Evolutionary conservation across 2,797 vertebrate genomes (phyloP).

Genomic region (Siniperca scherzeri): DNA sequence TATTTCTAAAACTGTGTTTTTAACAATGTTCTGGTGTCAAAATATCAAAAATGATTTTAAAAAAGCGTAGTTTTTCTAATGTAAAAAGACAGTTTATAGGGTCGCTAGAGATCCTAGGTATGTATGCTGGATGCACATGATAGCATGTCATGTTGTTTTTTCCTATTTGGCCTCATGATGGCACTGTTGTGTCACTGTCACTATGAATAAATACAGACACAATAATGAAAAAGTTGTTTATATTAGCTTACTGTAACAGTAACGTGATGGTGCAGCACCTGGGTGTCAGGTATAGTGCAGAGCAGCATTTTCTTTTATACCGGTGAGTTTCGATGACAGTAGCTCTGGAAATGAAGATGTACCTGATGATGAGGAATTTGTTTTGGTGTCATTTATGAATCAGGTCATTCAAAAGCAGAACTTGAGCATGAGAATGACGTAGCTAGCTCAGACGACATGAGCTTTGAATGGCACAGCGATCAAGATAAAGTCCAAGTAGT

Average conservation of each 20-base stretch:
- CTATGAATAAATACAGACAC: neutral
- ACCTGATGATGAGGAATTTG: neutral
- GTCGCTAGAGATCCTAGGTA: too few species aligned
- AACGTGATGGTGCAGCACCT: neutral
- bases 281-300: neutral
- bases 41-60: neutral
- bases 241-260: neutral
- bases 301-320: neutral
- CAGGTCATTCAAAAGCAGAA: neutral
- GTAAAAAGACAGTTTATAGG: too few species aligned
- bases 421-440: neutral
- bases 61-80: too few species aligned
- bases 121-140: too few species aligned
- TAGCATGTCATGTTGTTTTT: neutral
- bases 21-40: neutral
- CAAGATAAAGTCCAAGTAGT: too few species aligned
- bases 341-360: neutral
- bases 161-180: neutral
- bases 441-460: neutral
- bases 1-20: neutral
- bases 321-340: neutral
- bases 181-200: neutral
- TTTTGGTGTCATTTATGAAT: neutral
- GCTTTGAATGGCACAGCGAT: neutral
- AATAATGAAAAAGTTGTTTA: neutral